Evolutionary conservation across 1,140 invertebrate species (phyloP), one percentile per base, ranked within the genome.

Genomic region (Pantala flavescens): DNA sequence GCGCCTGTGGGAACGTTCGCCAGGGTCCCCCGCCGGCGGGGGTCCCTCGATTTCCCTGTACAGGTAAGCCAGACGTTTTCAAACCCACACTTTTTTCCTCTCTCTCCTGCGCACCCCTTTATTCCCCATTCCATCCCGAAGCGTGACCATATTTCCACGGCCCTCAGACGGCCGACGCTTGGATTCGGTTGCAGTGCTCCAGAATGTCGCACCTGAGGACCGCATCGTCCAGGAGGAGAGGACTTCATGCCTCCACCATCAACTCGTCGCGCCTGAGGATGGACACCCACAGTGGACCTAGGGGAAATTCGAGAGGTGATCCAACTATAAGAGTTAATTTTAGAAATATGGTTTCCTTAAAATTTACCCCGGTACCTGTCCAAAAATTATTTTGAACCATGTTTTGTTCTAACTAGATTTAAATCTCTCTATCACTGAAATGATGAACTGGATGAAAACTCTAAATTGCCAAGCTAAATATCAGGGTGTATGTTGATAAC

Each of bases 21-120:
- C 49, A 63, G 49, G 49, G 49, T 63, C 49, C n/a, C 49, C 49
- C 49, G n/a, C 49, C 49, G 49, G 14, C n/a, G 49, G 49, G 49
- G 49, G 49, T 16, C 49, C 49, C 49, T 63, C 49, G 49, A 63
- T 63, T 63, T 63, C 49, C 49, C 49, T 63, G n/a, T 19, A 19
- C 49, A 63, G 49, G 49, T 63, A 63, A 63, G 49, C 49, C 49
- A 63, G n/a, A 63, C 49, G n/a, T 63, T 63, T 63, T 63, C 49
- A 63, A 63, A 63, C 49, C 49, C n/a, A 63, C 49, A 16, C 49
- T 63, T 63, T 63, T 63, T 21, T 16, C 49, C 49, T 63, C 49
- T 63, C 49, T 63, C 49, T 21, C 49, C 49, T 63, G 14, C 49
- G 49, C 49, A 63, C 49, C 49, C 49, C 3, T 19, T 7, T 63